These are phyloP conservation scores for Sycophaga agraensis DNA, from an alignment of 1,140 invertebrate species.

Conservation along the genomic window DNA sequence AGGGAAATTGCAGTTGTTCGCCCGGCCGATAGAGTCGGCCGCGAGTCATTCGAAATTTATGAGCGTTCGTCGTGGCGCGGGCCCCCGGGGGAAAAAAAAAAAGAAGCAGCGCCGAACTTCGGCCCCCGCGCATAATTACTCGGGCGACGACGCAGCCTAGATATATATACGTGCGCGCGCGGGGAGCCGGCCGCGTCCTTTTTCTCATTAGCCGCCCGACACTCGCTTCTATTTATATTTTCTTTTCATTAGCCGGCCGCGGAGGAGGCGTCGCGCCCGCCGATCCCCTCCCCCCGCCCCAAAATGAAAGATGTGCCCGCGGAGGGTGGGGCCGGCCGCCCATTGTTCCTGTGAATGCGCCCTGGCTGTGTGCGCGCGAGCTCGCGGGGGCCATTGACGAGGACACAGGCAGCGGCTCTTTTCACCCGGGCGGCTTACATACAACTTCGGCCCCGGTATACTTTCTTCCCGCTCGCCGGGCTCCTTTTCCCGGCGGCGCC, in stretches of 20 bases:
- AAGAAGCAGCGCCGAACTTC: too few relatives aligned
- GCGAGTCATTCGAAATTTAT: neutral
- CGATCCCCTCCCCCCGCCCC: neutral
- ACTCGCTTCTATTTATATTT: slow-evolving; percentile 39
- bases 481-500: slow-evolving; percentile 1
- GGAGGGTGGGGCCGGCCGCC: too few relatives aligned
- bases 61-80: too few relatives aligned
- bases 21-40: too few relatives aligned
- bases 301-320: slow-evolving; percentile 17
- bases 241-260: slow-evolving; percentile 42
- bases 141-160: too few relatives aligned
- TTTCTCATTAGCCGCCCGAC: slow-evolving; percentile 43
- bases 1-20: too few relatives aligned
- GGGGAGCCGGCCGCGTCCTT: too few relatives aligned
- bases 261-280: slow-evolving; percentile 25
- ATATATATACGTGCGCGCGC: too few relatives aligned
- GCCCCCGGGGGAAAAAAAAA: neutral
- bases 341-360: slow-evolving; percentile 13
- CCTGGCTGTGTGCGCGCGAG: too few relatives aligned
- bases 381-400: neutral
- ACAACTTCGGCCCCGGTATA: slow-evolving; percentile 10
- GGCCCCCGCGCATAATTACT: too few relatives aligned
- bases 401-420: slow-evolving; percentile 11
- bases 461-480: neutral
- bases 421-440: neutral